Evolutionary conservation across 2,888 invertebrate species (phyloP), one percentile per base, ranked within the genome.

Genomic region (Anorthoa munda): DNA sequence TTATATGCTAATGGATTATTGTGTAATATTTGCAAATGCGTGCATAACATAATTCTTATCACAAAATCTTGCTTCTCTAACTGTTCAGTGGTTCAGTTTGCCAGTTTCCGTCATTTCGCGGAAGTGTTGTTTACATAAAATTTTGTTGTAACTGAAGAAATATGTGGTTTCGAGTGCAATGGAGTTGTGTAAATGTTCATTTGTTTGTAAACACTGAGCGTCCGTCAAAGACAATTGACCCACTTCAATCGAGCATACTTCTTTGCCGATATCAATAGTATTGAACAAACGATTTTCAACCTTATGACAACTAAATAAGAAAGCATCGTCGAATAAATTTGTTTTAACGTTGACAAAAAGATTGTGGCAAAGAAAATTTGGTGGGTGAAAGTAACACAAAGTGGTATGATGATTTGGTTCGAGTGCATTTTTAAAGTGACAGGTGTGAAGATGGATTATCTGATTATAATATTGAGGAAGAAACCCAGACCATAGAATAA

Each of bases 191-290:
- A 86, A 89, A 88, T 76, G 79, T 60, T 60, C 21, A 86, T 91
- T 93, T 92, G 93, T 94, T 94, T 90, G 92, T 94, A 94, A 94
- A 94, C 93, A 93, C 80, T 77, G 76, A 86, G 78, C 89, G 90
- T 90, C 88, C 88, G 87, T 91, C 90, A 89, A 89, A 89, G 88
- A 84, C 85, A 77, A 82, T 83, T 91, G 92, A 92, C 93, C 93
- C 79, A 94, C 90, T 89, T 93, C 77, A 66, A 82, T 79, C 74
- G 65, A 79, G 66, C 75, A 77, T 69, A 77, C 69, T 78, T 76
- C 56, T 75, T 73, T 61, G 77, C 79, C 78, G 69, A 82, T 78
- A 80, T 63, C 73, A 78, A 81, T 67, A n/a, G 39, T 31, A 15
- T 31, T 15, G 26, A 15, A 65, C 61, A 74, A 45, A 45, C 68